These are phyloP conservation scores for Bucorvus abyssinicus DNA, from an alignment of 2,797 vertebrate species.

Conservation along the genomic window DNA sequence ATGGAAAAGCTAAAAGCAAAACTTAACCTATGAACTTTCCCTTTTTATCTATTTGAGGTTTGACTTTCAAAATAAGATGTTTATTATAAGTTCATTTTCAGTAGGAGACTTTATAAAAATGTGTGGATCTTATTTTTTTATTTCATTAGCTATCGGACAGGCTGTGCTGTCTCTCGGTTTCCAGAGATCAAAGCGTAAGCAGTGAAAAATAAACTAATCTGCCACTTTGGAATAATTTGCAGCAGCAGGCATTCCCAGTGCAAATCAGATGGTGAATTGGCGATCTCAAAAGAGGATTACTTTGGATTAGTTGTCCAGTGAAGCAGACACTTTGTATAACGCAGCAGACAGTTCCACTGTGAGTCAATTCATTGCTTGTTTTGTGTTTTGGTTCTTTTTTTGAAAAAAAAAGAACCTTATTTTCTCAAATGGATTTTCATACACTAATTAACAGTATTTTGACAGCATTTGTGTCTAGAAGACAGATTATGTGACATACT, in stretches of 20 bases:
- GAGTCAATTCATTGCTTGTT: neutral
- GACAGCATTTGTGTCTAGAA: neutral
- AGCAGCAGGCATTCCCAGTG: constrained; percentile 15
- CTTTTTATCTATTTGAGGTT: neutral
- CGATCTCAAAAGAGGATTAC: constrained; percentile 57
- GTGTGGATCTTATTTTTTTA: neutral
- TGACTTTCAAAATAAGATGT: neutral
- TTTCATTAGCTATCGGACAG: neutral
- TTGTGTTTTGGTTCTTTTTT: neutral
- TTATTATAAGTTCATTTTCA: neutral
- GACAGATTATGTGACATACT: neutral
- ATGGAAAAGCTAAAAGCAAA: constrained; percentile 3
- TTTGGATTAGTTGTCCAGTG: constrained; percentile 40
- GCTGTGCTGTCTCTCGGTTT: neutral
- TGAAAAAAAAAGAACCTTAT: neutral
- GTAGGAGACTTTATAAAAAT: neutral
- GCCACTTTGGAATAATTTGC: constrained; percentile 25
- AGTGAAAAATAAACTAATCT: constrained; percentile 19
- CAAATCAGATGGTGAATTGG: constrained; percentile 3
- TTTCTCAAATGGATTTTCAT: neutral
- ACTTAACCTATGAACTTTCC: neutral
- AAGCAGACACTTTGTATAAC: constrained; percentile 43
- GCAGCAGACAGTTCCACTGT: neutral
- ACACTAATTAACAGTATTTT: neutral
- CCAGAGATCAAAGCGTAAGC: neutral